A percentile compares a stretch with the other conserved stretches of the same genome.
Conservation (phyloP, 2,113 vertebrate genomes). For the Barbus barbus region DNA sequence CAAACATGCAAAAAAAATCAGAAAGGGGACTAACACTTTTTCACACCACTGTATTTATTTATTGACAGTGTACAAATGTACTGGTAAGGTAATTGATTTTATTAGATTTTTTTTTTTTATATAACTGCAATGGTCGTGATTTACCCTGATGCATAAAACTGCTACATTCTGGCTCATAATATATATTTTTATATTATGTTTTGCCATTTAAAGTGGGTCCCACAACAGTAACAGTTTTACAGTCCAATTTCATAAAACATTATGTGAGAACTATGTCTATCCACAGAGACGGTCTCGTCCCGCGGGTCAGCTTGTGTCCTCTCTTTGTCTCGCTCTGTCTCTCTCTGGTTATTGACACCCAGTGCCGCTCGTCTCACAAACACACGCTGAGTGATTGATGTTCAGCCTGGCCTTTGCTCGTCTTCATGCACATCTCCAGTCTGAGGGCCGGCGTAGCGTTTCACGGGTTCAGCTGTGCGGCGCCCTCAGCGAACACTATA, state of each 20-base stretch:
- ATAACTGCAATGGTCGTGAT: background rate
- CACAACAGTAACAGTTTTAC: slow-evolving; percentile 28
- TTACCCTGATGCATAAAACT: background rate
- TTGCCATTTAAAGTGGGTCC: background rate
- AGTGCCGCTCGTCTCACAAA: slow-evolving; percentile 70
- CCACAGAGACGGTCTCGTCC: too few species aligned
- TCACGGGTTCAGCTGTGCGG: slow-evolving; percentile 82
- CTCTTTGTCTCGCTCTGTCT: too few species aligned
- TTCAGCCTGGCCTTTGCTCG: slow-evolving; percentile 74
- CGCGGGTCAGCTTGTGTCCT: too few species aligned
- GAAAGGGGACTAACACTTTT: too few species aligned
- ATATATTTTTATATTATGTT: too few species aligned
- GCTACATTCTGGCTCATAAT: too few species aligned
- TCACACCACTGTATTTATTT: too few species aligned
- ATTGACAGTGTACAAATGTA: background rate
- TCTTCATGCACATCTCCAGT: slow-evolving; percentile 69
- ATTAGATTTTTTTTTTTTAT: background rate
- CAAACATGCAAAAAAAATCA: too few species aligned
- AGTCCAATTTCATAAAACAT: background rate
- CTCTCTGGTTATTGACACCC: slow-evolving; percentile 85
- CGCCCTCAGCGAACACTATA: slow-evolving; percentile 78
- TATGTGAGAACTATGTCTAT: too few species aligned
- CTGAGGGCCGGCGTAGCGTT: slow-evolving; percentile 79
- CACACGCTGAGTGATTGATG: slow-evolving; percentile 81
- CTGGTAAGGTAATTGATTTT: background rate